These are phyloP conservation scores for Metopia argyrocephala DNA, from an alignment of 2,888 invertebrate species.

Conservation along the genomic window DNA sequence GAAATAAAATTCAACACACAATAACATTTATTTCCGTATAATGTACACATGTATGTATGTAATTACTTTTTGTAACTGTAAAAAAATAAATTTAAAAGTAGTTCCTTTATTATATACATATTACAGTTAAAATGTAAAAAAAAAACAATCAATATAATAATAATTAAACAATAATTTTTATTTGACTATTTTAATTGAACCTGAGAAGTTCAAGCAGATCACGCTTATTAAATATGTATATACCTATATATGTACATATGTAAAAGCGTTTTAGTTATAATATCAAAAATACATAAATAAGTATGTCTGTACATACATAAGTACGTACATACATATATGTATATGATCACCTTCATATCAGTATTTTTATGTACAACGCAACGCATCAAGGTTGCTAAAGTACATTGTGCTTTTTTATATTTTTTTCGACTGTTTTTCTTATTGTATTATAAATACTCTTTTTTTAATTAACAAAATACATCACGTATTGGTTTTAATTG, in stretches of 20 bases:
- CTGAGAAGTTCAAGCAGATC: no score
- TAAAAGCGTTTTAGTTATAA: no score
- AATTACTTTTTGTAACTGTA: not conserved
- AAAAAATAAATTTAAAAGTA: not conserved
- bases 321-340: conserved; percentile 31
- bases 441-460: conserved; percentile 6
- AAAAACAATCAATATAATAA: no score
- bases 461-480: conserved; percentile 38
- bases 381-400: conserved; percentile 55
- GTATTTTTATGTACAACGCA: conserved; percentile 18
- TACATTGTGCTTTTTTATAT: conserved; percentile 55
- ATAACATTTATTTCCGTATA: no score
- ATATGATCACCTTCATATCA: conserved; percentile 50
- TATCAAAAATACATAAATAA: no score
- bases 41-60: not conserved
- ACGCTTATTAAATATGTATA: no score
- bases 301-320: not conserved
- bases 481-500: conserved; percentile 34
- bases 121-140: no score
- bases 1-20: no score
- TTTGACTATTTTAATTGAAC: no score
- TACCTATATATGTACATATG: no score
- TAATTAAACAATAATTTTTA: no score
- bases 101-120: not conserved
- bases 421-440: conserved; percentile 8